Conservation (phyloP, 1,140 invertebrate genomes). For the Drosophila tropicalis region DNA sequence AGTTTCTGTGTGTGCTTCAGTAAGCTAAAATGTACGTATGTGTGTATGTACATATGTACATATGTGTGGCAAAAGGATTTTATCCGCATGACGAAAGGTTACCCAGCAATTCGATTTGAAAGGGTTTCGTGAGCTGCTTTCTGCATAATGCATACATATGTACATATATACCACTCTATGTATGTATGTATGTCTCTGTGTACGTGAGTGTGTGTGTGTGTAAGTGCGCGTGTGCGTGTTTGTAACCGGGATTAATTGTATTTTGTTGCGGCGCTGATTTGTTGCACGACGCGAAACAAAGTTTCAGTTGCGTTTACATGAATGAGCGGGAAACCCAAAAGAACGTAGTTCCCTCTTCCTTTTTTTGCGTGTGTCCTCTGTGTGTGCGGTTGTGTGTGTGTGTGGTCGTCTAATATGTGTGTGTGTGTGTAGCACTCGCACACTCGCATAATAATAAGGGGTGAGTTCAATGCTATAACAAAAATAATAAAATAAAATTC, state of each 20-base stretch:
- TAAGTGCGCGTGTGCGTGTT: constrained; percentile 30
- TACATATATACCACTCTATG: constrained; percentile 16
- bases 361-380: neutral
- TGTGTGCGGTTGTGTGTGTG: constrained; percentile 9
- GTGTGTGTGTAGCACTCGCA: neutral
- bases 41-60: constrained; percentile 12
- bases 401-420: constrained; percentile 9
- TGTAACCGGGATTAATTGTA: constrained; percentile 40
- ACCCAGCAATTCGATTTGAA: constrained; percentile 12
- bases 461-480: constrained; percentile 7
- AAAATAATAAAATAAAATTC: constrained; percentile 5
- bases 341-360: neutral
- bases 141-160: constrained; percentile 5
- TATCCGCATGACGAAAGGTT: constrained; percentile 26
- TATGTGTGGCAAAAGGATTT: constrained; percentile 33
- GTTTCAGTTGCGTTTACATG: constrained; percentile 19
- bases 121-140: constrained; percentile 17
- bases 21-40: constrained; percentile 14
- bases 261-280: constrained; percentile 34
- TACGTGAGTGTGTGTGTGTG: constrained; percentile 15
- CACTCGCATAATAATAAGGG: neutral
- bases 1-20: constrained; percentile 31
- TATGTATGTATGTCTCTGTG: constrained; percentile 7
- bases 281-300: constrained; percentile 10
- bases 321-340: constrained; percentile 22